Conservation (phyloP, 2,888 invertebrate species). For the Allophyes oxyacanthae region DNA sequence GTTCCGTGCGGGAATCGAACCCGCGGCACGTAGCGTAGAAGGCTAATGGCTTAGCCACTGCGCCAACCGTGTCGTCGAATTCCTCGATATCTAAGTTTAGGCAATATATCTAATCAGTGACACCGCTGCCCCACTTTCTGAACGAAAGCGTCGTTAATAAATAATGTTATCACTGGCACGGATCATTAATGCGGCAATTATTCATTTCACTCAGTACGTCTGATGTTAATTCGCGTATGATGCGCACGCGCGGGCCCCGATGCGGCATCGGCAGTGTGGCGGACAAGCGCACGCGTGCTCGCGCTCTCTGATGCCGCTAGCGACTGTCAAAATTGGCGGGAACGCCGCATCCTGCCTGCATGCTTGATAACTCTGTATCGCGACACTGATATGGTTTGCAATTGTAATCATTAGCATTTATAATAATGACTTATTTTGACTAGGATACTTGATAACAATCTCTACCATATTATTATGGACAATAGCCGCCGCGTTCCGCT, state of each 20-base stretch:
- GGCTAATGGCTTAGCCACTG: too few species aligned
- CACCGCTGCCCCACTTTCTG: constrained; percentile 57
- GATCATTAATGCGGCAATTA: constrained; percentile 59
- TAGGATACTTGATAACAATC: not conserved
- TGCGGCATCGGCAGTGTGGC: not conserved
- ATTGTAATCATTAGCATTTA: constrained; percentile 1
- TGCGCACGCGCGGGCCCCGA: too few species aligned
- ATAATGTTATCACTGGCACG: constrained; percentile 67
- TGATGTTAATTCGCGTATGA: too few species aligned
- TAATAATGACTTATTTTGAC: constrained; percentile 4
- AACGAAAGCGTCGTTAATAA: constrained; percentile 54
- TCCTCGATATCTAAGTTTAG: constrained; percentile 6
- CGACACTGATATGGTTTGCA: constrained; percentile 1
- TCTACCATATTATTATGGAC: not conserved
- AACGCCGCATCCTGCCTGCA: constrained; percentile 41
- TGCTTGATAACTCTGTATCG: constrained; percentile 19
- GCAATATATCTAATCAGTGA: constrained; percentile 61
- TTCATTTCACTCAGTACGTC: constrained; percentile 49
- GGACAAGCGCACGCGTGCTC: constrained; percentile 51
- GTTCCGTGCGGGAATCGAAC: too few species aligned
- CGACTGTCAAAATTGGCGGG: constrained; percentile 75
- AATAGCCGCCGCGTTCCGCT: too few species aligned
- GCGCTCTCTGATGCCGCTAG: constrained; percentile 57
- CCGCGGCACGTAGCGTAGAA: too few species aligned
- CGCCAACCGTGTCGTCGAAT: too few species aligned